Base-by-base conservation (phyloP, 64 coral and sea anemone species). In the Montipora cactus region DNA sequence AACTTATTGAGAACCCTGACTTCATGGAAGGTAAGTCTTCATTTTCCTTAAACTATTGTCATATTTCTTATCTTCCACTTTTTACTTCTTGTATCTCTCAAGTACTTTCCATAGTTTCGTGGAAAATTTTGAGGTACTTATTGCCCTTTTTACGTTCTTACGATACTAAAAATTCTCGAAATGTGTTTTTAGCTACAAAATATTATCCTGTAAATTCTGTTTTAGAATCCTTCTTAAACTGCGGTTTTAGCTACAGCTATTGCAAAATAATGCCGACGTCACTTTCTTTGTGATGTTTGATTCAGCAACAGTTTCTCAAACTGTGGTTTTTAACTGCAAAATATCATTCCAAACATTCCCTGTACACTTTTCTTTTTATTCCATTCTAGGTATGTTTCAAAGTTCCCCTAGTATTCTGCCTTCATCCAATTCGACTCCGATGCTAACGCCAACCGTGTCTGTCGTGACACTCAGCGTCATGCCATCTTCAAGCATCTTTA, bases 331-430 rank as follows among this genome's bases (percentile, higher is more conserved):
- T 86, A 72, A 64, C 64, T 71, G 47, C 62, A 86, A 86, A 21
- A 47, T 68, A 47, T 23, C n/a, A 8, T 16, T 79, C 74, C 55
- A 79, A 64, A 76, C 70, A 61, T 61, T 59, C 72, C 14, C 25
- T 12, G 58, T 59, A 76, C 75, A 15, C 47, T 67, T 75, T 77
- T 5, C 67, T 62, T 87, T 72, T 79, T 93, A 44, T 51, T 87
- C 55, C 59, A 53, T 87, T 49, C 1, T 87, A 93, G 92, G 92
- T 93, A 59, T 76, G 4, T 48, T 55, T 74, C 47, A 21, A 64
- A 87, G 20, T 23, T 87, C 15, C 46, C 70, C 83, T 46, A 69
- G 74, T 19, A 20, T 75, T 16, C 6, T 92, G 67, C 13, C 50
- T 28, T 71, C 79, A 12, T 91, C 89, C 37, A 74, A 71, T 52